Evolutionary conservation across 2,113 vertebrate genomes (phyloP).

Genomic region (Prolemur simus): DNA sequence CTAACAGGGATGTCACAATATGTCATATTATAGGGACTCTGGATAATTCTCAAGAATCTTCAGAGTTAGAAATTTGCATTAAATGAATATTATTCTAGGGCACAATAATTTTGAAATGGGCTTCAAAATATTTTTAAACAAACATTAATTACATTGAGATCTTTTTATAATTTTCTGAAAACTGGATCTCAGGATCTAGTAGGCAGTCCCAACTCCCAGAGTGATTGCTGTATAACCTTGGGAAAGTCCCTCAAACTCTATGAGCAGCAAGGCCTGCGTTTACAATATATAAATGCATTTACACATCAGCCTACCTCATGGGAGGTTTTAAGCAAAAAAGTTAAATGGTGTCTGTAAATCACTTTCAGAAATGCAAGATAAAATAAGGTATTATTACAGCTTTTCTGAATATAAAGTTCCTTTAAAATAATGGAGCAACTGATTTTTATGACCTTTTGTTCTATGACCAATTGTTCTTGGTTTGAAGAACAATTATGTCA

Average conservation of each 20-base stretch:
- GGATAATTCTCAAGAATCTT: background rate
- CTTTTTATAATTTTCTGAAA: background rate
- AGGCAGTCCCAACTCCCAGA: background rate
- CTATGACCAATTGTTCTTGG: background rate
- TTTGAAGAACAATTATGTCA: background rate
- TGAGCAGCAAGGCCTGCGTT: background rate
- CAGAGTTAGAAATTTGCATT: background rate
- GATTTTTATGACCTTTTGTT: background rate
- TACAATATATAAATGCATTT: background rate
- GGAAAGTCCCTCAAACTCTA: background rate
- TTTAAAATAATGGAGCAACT: background rate
- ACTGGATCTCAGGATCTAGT: background rate
- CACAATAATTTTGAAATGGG: background rate
- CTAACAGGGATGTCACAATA: rapidly evolving
- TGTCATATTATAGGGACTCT: background rate
- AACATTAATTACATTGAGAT: background rate
- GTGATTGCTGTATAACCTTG: background rate
- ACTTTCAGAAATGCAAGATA: background rate
- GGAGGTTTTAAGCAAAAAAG: background rate
- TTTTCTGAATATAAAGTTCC: background rate
- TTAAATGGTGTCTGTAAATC: background rate
- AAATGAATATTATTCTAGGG: background rate
- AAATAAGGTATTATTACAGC: background rate
- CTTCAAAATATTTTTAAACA: background rate
- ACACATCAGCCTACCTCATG: background rate